These are phyloP conservation scores for Lasioglossum lativentre DNA, from an alignment of 2,888 invertebrate genomes.

Conservation along the genomic window DNA sequence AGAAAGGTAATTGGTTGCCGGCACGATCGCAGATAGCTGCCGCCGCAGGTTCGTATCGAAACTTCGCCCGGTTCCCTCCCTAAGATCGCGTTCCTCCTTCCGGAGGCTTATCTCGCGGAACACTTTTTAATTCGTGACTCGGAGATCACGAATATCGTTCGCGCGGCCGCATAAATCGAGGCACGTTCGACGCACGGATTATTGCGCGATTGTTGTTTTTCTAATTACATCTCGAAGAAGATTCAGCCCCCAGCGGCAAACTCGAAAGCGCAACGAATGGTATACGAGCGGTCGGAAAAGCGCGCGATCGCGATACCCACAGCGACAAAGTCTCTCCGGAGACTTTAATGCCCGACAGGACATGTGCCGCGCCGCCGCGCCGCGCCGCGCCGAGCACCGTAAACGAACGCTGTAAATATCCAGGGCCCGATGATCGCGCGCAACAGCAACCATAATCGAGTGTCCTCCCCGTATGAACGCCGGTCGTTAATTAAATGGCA, in stretches of 20 bases:
- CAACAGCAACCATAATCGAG: conserved; percentile 12
- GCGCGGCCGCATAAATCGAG: conserved; percentile 8
- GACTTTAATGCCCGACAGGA: conserved; percentile 14
- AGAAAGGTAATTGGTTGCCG: conserved; percentile 83
- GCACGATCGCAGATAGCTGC: conserved; percentile 77
- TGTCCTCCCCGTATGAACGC: conserved; percentile 4
- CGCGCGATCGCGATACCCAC: conserved; percentile 20
- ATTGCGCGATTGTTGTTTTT: conserved; percentile 43
- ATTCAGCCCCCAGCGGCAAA: conserved; percentile 19
- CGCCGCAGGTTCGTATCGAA: conserved; percentile 68
- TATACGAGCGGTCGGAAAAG: conserved; percentile 20
- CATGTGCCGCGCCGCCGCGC: background rate
- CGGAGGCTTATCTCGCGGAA: conserved; percentile 61
- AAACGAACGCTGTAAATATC: conserved; percentile 25
- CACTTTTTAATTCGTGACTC: conserved; percentile 61
- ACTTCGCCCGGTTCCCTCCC: conserved; percentile 1
- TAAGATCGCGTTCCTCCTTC: conserved; percentile 34
- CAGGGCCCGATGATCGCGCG: background rate
- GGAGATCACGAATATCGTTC: conserved; percentile 60
- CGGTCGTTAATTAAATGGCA: conserved; percentile 33
- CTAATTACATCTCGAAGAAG: conserved; percentile 43
- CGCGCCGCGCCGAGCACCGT: background rate
- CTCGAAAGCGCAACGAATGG: conserved; percentile 1
- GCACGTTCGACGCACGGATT: background rate
- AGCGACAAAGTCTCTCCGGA: conserved; percentile 18